Evolutionary conservation across 2,888 invertebrate species (phyloP), one percentile per base, ranked within the genome.

Genomic region (Coenonympha arcania): DNA sequence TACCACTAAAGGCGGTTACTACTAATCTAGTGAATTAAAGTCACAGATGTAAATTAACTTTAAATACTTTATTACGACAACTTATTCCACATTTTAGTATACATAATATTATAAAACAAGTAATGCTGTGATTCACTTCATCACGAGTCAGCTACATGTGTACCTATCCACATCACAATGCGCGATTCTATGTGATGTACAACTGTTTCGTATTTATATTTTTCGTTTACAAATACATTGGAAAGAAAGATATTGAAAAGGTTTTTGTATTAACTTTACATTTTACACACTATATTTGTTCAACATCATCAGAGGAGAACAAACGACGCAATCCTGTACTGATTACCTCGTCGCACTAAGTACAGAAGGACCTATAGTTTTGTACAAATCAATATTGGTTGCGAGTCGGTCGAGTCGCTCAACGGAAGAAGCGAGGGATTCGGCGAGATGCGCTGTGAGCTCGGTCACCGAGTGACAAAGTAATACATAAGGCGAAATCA

Each of bases 31-130:
- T 69, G 63, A 74, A 82, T 80, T 75, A 83, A 86, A 86, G 74
- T 78, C 80, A 75, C 72, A 68, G 68, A 70, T 76, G 74, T 77
- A 73, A 82, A 82, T 79, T 80, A 83, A 82, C 82, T 84, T 85
- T 83, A 85, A 85, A 86, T 85, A 85, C 84, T 86, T 86, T 86
- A 86, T 86, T 86, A 83, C 76, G 85, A 85, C 80, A 86, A 85
- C 85, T 85, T 84, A 84, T 80, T 79, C 81, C 84, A 85, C 80
- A 83, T 75, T 75, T 78, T 80, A 82, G 82, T 84, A 83, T 82
- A 85, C 81, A 85, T 85, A n/a, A n/a, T n/a, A n/a, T n/a, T n/a
- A 83, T 78, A 84, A 85, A 85, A 85, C 81, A 85, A 80, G 79
- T 82, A 81, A 84, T 75, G 79, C 71, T 81, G 85, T 81, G 84